These are phyloP conservation scores for Austrofundulus limnaeus DNA, from an alignment of 2,113 vertebrate species.

Conservation along the genomic window DNA sequence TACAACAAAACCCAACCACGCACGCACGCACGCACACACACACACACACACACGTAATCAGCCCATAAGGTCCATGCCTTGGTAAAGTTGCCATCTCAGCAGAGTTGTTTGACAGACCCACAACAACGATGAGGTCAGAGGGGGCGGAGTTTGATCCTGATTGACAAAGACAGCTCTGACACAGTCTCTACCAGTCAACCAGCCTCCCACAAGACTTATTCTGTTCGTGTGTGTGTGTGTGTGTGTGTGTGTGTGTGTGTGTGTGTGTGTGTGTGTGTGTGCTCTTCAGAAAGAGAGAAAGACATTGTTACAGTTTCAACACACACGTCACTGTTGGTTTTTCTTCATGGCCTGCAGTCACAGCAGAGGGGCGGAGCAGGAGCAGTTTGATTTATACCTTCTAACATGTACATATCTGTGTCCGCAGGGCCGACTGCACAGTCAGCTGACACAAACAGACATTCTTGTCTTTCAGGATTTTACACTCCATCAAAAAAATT, in stretches of 20 bases:
- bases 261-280: slow-evolving; percentile 3
- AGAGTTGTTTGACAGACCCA: slow-evolving; percentile 68
- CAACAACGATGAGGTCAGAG: slow-evolving; percentile 73
- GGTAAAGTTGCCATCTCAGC: slow-evolving; percentile 70
- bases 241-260: not conserved
- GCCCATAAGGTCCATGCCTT: slow-evolving; percentile 11
- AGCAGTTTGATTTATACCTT: slow-evolving; percentile 22
- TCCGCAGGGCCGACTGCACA: no score
- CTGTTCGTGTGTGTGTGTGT: slow-evolving; percentile 6
- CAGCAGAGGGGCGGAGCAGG: slow-evolving; percentile 13
- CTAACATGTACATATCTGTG: slow-evolving; percentile 6
- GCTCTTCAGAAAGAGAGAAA: slow-evolving; percentile 15
- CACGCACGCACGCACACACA: not conserved
- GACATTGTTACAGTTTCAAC: slow-evolving; percentile 7
- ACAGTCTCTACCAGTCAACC: slow-evolving; percentile 72
- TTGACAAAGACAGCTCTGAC: slow-evolving; percentile 74
- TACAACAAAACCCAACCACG: not conserved
- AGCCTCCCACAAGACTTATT: slow-evolving; percentile 51
- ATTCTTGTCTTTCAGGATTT: slow-evolving; percentile 25
- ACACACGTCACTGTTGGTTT: not conserved
- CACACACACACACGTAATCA: slow-evolving; percentile 11
- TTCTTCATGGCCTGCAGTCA: slow-evolving; percentile 13
- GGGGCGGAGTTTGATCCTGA: slow-evolving; percentile 73
- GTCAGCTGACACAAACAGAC: no score
- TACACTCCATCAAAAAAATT: slow-evolving; percentile 14